Evolutionary conservation across 2,797 vertebrate species (phyloP), one percentile per base, ranked within the genome.

Genomic region (Tenualosa thibaudeaui): DNA sequence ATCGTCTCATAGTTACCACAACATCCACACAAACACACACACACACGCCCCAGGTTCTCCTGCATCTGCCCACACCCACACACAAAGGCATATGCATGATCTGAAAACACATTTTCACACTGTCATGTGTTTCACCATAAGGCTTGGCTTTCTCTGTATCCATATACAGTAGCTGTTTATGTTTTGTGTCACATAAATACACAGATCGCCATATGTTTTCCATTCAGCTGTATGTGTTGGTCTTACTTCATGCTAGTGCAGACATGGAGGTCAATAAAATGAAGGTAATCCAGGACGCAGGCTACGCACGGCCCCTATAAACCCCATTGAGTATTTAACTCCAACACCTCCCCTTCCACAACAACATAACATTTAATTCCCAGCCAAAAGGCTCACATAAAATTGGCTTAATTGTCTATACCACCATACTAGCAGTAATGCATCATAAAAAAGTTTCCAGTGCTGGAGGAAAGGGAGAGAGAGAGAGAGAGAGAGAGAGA

Each of bases 21-120:
- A 46, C 37, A 78, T 46, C 17, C 53, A 54, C 53, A 19, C 26
- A 82, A 40, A 31, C 19, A 37, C 24, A 5, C 53, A 65, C 50
- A 68, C 62, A 31, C 15, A 40, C 65, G 17, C 62, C 31, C 31
- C 31, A 1, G 31, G 31, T 31, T 37, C 13, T 9, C 4, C 46
- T 8, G 46, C 46, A 49, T 4, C 46, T 8, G 46, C 46, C 46
- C 31, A 71, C 31, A 17, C 65, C 12, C 31, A 71, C 13, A 26
- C 71, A 71, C 65, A 71, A 6, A 71, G 6, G 13, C 31, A 40
- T 12, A 40, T 10, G 37, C 65, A 82, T 51, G 50, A 51, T 7
- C 9, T 51, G 5, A 51, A 51, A 81, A 82, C 83, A 83, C 56
- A 83, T 85, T 86, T 65, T 86, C 58, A 81, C 65, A 22, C 8